Conservation (phyloP, 2,797 vertebrate genomes). For the Channallabes apus region DNA sequence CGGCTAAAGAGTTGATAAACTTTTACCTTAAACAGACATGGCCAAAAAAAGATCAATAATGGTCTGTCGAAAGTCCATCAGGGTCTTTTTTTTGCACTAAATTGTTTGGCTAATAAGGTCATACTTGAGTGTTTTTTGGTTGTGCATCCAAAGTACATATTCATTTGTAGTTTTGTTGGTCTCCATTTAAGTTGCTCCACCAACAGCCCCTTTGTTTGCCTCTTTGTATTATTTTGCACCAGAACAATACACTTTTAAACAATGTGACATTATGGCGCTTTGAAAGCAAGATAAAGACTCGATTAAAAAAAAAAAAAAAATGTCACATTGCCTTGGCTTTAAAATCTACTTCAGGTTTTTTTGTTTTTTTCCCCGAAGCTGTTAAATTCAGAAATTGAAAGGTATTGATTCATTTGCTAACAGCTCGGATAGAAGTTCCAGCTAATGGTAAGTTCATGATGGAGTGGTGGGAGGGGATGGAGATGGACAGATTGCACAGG, state of each 20-base stretch:
- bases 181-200: not conserved
- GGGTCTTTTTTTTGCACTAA: not conserved
- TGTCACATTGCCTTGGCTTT: not conserved
- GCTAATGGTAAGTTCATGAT: not conserved
- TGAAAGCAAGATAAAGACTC: not conserved
- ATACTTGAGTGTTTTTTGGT: not conserved
- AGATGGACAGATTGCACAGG: constrained; percentile 30
- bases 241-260: not conserved
- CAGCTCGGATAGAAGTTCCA: not conserved
- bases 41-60: not conserved
- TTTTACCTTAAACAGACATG: not conserved
- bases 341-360: not conserved
- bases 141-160: not conserved
- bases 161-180: not conserved
- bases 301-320: not conserved
- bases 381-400: not conserved
- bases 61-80: not conserved
- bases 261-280: not conserved
- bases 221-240: not conserved
- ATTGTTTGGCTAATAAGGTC: not conserved
- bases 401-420: not conserved
- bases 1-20: no score
- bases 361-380: not conserved
- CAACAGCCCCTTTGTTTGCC: not conserved
- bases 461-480: constrained; percentile 33